Conservation (phyloP, 2,888 invertebrate genomes). For the Drosophila subquinaria region DNA sequence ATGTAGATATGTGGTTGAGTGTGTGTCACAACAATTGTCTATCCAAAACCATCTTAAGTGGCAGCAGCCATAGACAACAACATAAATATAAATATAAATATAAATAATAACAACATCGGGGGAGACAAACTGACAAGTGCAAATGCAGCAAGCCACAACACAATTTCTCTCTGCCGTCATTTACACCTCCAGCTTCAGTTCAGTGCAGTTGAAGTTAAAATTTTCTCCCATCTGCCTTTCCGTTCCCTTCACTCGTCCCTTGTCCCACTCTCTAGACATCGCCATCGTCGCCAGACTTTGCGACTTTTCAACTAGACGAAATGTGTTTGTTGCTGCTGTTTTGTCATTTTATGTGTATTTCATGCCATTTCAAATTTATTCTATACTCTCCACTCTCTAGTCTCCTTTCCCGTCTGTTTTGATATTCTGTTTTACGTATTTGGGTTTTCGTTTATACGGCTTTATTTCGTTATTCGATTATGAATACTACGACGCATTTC, state of each 20-base stretch:
- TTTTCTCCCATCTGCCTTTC: not conserved
- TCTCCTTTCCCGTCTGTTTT: slow-evolving; percentile 1
- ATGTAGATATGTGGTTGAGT: slow-evolving; percentile 4
- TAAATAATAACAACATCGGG: slow-evolving; percentile 28
- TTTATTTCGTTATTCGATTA: slow-evolving; percentile 54
- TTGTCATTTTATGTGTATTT: slow-evolving; percentile 63
- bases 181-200: not conserved
- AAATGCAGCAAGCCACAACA: slow-evolving; percentile 14
- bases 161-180: not conserved
- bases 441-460: slow-evolving; percentile 6
- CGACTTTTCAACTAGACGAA: slow-evolving; percentile 47
- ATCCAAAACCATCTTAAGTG: slow-evolving; percentile 41
- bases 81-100: slow-evolving; percentile 9
- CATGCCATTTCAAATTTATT: slow-evolving; percentile 21
- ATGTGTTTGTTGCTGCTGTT: slow-evolving; percentile 52
- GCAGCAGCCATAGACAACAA: slow-evolving; percentile 48
- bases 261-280: no score
- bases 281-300: slow-evolving; percentile 24
- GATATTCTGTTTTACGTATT: slow-evolving; percentile 9
- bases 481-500: slow-evolving; percentile 73
- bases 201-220: not conserved
- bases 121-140: not conserved
- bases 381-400: not conserved
- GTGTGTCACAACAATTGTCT: slow-evolving; percentile 42
- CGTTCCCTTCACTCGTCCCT: not conserved